A percentile compares a stretch with the other conserved stretches of the same genome.
Conservation (phyloP, 2,113 vertebrate genomes). For the Urocitellus parryii region DNA sequence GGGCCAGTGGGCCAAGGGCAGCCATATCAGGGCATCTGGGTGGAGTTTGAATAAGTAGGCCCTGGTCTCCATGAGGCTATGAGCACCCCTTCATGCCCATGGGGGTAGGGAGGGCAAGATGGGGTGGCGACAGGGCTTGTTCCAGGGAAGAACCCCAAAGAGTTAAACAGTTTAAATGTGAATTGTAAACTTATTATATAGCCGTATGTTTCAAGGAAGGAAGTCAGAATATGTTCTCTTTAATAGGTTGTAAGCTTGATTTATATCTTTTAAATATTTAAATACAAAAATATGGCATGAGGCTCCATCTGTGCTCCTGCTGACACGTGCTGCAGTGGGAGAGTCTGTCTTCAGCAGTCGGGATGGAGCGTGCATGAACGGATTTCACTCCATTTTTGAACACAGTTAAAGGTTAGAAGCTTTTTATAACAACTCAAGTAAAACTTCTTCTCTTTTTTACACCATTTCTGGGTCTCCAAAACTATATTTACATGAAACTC, state of each 20-base stretch:
- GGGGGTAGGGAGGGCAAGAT: no score
- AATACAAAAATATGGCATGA: not conserved
- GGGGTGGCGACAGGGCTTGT: no score
- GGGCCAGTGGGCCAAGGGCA: not conserved
- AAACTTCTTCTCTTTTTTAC: not conserved
- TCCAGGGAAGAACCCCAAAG: not conserved
- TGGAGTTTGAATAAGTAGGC: not conserved
- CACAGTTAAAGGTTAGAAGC: not conserved
- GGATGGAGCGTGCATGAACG: rapidly evolving
- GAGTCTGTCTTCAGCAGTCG: not conserved
- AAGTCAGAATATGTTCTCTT: not conserved
- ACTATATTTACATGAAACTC: not conserved
- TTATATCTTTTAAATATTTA: not conserved
- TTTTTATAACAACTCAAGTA: not conserved
- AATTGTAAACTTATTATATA: not conserved
- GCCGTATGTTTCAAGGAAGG: not conserved
- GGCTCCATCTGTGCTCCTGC: not conserved
- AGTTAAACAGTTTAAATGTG: not conserved
- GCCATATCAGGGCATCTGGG: not conserved
- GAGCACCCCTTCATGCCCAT: not conserved
- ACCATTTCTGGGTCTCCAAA: not conserved
- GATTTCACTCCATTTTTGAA: not conserved
- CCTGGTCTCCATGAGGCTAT: not conserved
- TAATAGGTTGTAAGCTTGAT: not conserved
- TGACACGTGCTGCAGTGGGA: not conserved